Evolutionary conservation across 2,888 invertebrate species (phyloP), one percentile per base, ranked within the genome.

Genomic region (Lamproptera curius): DNA sequence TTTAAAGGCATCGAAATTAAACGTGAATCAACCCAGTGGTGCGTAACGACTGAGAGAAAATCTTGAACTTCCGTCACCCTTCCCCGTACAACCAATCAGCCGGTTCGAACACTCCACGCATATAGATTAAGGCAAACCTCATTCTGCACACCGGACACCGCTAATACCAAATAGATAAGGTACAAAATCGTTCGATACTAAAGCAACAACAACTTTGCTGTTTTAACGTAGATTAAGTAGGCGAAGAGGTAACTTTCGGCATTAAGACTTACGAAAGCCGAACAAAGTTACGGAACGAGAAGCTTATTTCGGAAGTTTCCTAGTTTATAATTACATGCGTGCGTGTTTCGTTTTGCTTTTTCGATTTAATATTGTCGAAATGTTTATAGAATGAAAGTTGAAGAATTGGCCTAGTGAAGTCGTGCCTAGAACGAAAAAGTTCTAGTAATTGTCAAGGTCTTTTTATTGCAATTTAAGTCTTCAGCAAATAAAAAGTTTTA

Each of bases 1-100:
- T 57, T 58, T 54, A 46, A 58, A 56, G 51, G 52, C 48, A 58
- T 54, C 57, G 57, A 59, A 63, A 77, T 75, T 73, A 71, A 73
- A 73, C 76, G 73, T 67, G 68, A 71, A 68, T 62, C 57, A 65
- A 74, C 65, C 68, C 73, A 73, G 76, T 72, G 70, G 72, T 66
- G 69, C 66, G 67, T 65, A 69, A 69, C 73, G 77, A 75, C 78
- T 74, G 74, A 73, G 67, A 66, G 67, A 66, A 69, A 80, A 76
- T 77, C 79, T 76, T 75, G 73, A 65, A 72, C 65, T 56, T 59
- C 51, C 47, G 57, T 57, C 61, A 65, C 61, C 67, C 63, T 63
- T 68, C 65, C 67, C 65, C 65, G 66, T 66, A 69, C 68, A 60
- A 70, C 80, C 84, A 83, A 84, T 83, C 84, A 83, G 76, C 71